Evolutionary conservation across 2,113 vertebrate species (phyloP), one percentile per base, ranked within the genome.

Genomic region (Okapia johnstoni): DNA sequence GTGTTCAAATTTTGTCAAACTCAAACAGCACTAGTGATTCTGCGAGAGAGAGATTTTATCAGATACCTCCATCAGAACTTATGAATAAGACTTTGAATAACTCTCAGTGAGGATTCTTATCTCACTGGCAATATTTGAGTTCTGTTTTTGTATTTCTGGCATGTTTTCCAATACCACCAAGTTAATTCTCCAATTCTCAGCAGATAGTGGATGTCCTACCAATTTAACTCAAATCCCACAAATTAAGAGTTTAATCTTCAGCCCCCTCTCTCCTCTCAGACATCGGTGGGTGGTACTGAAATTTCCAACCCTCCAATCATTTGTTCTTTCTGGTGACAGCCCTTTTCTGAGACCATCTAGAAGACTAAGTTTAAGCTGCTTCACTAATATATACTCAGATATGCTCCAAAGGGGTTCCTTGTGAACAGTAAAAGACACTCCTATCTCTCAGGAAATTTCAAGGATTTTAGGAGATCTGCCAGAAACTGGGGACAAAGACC

Each of bases 1-100:
- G 30, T 91, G 36, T 88, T 96, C n/a, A 93, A 88, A 90, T 43
- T 14, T 58, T 30, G 33, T 85, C 60, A 90, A 54, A 94, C 95
- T 93, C 36, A 16, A 23, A 50, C 26, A 54, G 66, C 9, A 43
- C 85, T 80, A 33, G 84, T 70, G 77, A 93, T 23, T 46, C 11
- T 90, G 40, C 17, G 77, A 96, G 85, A 79, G 21, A 46, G 1
- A 54, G 33, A 80, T 70, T 80, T 57, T 85, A 88, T 87, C 40
- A 5, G 70, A 13, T 26, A 79, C 43, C 33, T 92, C 58, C n/a
- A 3, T 13, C 36, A 43, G 48, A 90, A 88, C 17, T 61, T 77
- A 40, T 55, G 52, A 25, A 55, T 36, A 55, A 83, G 50, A n/a
- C n/a, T 55, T 26, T 55, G n/a, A 55, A 40, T 84, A 84, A 55